Base-by-base conservation (phyloP, 2,888 invertebrate genomes). In the Lysandra bellargus region DNA sequence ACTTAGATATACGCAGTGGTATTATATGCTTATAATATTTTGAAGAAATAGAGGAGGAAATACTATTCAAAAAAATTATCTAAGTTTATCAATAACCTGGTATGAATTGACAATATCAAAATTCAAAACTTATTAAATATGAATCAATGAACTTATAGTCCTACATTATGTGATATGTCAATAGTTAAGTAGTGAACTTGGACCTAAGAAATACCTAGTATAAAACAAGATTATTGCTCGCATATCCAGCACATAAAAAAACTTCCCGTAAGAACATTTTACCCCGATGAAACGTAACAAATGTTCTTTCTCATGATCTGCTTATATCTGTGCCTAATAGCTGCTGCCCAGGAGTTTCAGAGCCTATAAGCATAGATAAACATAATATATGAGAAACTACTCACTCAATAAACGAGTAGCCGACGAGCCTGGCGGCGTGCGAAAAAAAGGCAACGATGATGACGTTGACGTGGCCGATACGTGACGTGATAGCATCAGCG, bases 331-430 rank as follows among this genome's bases (percentile, higher is more conserved):
- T 49, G 2, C 12, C 49, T 49, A 49, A 49, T 49, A 49, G 12
- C 2, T 44, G 9, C 9, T 44, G 9, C 44, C 44, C 9, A 44
- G 44, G 5, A 40, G 0, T 40, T 40, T 40, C 40, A 6, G 6
- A 40, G 40, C 40, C 40, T 40, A 40, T 40, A 40, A 40, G 40
- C 5, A 37, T 37, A 37, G 4, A 37, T 4, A 40, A 40, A 37
- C 37, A 40, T 40, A 40, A 44, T 12, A 49, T 12, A 49, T 9
- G 9, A 49, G 49, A 82, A 80, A 79, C 83, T 84, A 95, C 96
- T 96, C 92, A 97, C 97, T 97, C 97, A 84, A 98, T 98, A 86
- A 97, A 96, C 30, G 98, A 98, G 91, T 98, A 98, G 82, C 97
- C 97, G 84, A 97, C 96, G 80, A 97, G 95, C 84, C 98, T 95